A percentile compares a stretch with the other conserved stretches of the same genome.
These are phyloP conservation scores for Forficula auricularia DNA, from an alignment of 1,140 invertebrate species.

Conservation along the genomic window DNA sequence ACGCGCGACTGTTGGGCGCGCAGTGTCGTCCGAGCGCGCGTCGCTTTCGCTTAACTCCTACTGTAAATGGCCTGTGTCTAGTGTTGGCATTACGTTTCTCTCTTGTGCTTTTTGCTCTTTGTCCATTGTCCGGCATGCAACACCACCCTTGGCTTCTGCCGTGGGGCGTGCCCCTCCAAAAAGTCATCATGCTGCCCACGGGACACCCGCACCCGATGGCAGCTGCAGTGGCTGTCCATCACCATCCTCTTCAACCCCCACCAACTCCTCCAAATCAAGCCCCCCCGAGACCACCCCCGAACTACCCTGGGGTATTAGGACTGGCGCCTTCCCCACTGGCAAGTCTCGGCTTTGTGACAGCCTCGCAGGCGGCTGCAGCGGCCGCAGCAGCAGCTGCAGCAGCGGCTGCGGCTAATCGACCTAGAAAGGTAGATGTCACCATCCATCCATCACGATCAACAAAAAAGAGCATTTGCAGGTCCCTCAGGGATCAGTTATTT, in stretches of 20 bases:
- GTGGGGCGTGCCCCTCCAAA: constrained; percentile 33
- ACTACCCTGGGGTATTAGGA: constrained; percentile 16
- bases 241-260: constrained; percentile 1
- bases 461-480: too few species aligned
- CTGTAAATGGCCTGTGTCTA: too few species aligned
- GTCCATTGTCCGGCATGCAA: constrained; percentile 20
- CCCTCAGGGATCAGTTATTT: too few species aligned
- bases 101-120: too few species aligned
- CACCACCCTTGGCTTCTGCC: constrained; percentile 34
- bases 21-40: too few species aligned
- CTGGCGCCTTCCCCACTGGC: constrained; percentile 21
- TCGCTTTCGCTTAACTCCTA: too few species aligned
- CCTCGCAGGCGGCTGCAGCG: constrained; percentile 19
- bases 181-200: constrained; percentile 30
- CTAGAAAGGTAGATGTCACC: too few species aligned
- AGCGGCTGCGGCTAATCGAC: too few species aligned
- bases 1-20: too few species aligned
- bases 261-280: background rate
- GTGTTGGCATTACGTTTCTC: too few species aligned
- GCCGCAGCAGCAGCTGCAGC: constrained; percentile 15
- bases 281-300: constrained; percentile 17
- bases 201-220: constrained; percentile 20
- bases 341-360: constrained; percentile 18
- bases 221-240: constrained; percentile 9
- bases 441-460: too few species aligned